These are phyloP conservation scores for Eustalomyia histrio DNA, from an alignment of 2,888 invertebrate species.

Conservation along the genomic window DNA sequence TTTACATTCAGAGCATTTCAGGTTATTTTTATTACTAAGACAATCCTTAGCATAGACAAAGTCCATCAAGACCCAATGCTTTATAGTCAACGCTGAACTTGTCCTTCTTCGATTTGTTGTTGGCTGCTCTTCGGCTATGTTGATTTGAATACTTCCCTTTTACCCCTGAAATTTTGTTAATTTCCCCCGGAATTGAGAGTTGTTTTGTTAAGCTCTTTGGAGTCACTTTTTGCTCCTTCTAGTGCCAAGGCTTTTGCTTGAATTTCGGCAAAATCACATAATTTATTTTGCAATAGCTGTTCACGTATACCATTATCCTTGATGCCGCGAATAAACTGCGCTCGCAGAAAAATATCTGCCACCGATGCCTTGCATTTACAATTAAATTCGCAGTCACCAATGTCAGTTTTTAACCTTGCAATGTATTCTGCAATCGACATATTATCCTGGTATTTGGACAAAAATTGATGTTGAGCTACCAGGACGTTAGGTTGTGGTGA, in stretches of 20 bases:
- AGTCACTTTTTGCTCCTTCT: constrained; percentile 52
- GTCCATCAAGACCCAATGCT: constrained; percentile 29
- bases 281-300: too few species aligned
- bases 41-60: constrained; percentile 37
- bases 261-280: constrained; percentile 21
- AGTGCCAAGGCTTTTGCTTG: constrained; percentile 41
- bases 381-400: constrained; percentile 44
- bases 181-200: too few species aligned
- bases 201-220: too few species aligned
- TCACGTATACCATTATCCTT: too few species aligned
- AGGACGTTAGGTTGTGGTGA: too few species aligned
- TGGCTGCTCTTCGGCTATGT: too few species aligned
- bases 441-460: constrained; percentile 28
- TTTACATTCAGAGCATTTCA: too few species aligned
- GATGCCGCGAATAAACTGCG: constrained; percentile 50
- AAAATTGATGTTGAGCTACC: constrained; percentile 45
- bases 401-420: too few species aligned
- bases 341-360: constrained; percentile 43
- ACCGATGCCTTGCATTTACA: constrained; percentile 46
- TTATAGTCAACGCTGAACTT: constrained; percentile 15
- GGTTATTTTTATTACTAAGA: too few species aligned
- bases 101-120: too few species aligned
- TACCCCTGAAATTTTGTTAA: too few species aligned
- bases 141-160: too few species aligned
- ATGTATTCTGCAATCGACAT: constrained; percentile 33